Base-by-base conservation (phyloP, 2,113 vertebrate species). In the Sminthopsis crassicaudata region DNA sequence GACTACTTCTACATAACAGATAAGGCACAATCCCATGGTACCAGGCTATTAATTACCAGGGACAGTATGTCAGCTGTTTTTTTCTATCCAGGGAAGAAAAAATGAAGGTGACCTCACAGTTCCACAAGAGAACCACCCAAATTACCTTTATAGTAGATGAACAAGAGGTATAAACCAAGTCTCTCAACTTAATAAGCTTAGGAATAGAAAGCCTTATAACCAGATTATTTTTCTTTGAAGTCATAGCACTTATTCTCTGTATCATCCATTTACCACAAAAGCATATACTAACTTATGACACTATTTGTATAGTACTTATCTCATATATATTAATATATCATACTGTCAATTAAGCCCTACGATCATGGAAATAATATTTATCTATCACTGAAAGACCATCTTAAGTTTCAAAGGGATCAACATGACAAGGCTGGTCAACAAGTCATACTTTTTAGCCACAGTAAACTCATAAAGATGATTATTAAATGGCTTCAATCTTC, bases 161-260 rank as follows among this genome's bases (percentile, higher is more conserved):
- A 9, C 5, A 3, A 53, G n/a, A 46, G 46, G 26, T 11, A 36
- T 30, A 22, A 23, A 27, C n/a, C 91, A 92, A 19, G 30, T 48
- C 52, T 0, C 46, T 16, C 8, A 36, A 48, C 19, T 55, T 3
- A 0, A 46, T 16, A 52, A 60, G 2, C 36, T 4, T 0, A 3
- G 48, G 50, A 84, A 42, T 24, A 90, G 53, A 67, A 57, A 92
- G 9, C 2, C 19, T 84, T 84, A 42, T 84, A 84, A 53, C 55
- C 46, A 88, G 36, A 67, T 19, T 36, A 91, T 57, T 10, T 88
- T 89, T 27, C 36, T 90, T 16, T 26, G 4, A 12, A 51, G n/a
- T 84, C n/a, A 22, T 7, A 42, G 67, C 6, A 42, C 19, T 23
- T 22, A 76, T 19, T n/a, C 36, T 76, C 5, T n/a, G 67, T 84